Evolutionary conservation across 2,888 invertebrate species (phyloP), one percentile per base, ranked within the genome.

Genomic region (Ochropleura leucogaster): DNA sequence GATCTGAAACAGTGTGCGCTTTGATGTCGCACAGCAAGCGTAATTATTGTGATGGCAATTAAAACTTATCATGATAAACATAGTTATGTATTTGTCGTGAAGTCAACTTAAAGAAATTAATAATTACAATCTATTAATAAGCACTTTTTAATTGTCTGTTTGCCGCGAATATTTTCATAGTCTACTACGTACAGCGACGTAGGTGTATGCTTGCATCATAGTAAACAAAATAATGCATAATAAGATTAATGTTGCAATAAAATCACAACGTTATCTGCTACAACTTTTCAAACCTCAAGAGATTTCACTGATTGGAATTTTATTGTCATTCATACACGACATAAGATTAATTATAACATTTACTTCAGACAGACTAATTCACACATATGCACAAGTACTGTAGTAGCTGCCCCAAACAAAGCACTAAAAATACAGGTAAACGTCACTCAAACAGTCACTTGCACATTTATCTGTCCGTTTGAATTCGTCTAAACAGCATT

Each of bases 11-110:
- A 90, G 83, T 85, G 85, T 82, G 65, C 82, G 88, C 88, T 86
- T 90, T 89, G 84, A 90, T 89, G 82, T 83, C 79, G 74, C 84
- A 87, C 87, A 85, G 82, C 82, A 79, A 80, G 80, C 74, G 77
- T 79, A 85, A 88, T 89, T 86, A 86, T 87, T 88, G 86, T 83
- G 79, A 82, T 87, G 76, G 84, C 79, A 85, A 83, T 86, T 87
- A 85, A 84, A 83, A 77, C 72, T 78, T 87, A 85, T 87, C 79
- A 59, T 72, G 85, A 87, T 87, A 82, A 88, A 87, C 81, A 82
- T 79, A 86, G 79, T 85, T 79, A 79, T 72, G 77, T 77, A 74
- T 71, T 70, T 77, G 75, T 74, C 68, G 74, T 74, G 65, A 72
- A 59, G 78, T 69, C 62, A 82, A 77, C 66, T 66, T 74, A 67